phyloP scores from a whole-genome alignment of 2,888 invertebrate genomes.

The Cataglyphis rosenhaueri region DNA sequence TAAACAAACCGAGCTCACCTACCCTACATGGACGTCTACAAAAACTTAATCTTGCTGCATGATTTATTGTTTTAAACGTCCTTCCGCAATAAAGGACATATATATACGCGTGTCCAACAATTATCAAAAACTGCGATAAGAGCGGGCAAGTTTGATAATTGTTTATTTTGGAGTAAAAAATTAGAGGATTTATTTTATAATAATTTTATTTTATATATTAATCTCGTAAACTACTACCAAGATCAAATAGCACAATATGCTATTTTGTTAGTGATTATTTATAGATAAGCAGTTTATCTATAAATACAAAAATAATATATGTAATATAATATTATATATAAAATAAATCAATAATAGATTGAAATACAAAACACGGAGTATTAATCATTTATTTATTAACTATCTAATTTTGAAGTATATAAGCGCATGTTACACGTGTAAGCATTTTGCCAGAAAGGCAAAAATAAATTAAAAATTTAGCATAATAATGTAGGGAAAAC shows the following conservation, averaged over 20 bases:
- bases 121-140: neutral
- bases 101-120: neutral
- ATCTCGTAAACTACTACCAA: neutral
- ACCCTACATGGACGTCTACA: neutral
- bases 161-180: neutral
- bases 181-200: neutral
- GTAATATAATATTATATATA: neutral
- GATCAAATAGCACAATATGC: neutral
- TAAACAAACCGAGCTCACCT: neutral
- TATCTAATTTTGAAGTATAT: neutral
- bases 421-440: neutral
- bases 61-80: neutral
- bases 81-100: neutral
- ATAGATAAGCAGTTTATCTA: neutral
- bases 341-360: neutral
- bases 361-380: neutral
- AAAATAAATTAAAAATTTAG: neutral
- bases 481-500: neutral
- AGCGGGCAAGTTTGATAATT: neutral
- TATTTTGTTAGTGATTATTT: neutral
- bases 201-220: neutral
- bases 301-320: neutral
- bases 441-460: neutral
- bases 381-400: neutral
- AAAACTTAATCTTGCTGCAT: slow-evolving; percentile 7